These are phyloP conservation scores for Sebastes flavidus DNA, from an alignment of 2,797 vertebrate genomes.

Conservation along the genomic window DNA sequence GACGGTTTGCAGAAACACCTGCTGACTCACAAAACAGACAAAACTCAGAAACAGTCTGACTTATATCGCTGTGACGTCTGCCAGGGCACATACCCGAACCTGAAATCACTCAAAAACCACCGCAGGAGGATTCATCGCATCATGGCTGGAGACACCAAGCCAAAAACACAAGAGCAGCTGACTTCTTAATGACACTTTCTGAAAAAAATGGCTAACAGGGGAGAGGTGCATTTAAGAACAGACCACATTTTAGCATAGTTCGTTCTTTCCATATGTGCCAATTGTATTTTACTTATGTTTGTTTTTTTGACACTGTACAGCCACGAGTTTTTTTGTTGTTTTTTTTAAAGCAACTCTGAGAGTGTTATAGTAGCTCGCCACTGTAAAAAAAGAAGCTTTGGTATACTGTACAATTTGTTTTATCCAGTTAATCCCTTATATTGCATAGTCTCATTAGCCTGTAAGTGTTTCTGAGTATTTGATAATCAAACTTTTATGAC, in stretches of 20 bases:
- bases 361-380: conserved; percentile 13
- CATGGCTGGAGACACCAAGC: conserved; percentile 61
- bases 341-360: not conserved
- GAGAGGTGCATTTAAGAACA: not conserved
- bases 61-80: conserved; percentile 77
- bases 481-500: conserved; percentile 40
- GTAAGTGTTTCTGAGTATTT: conserved; percentile 55
- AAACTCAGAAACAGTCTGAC: conserved; percentile 77
- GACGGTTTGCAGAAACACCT: conserved; percentile 83
- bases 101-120: conserved; percentile 82
- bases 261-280: conserved; percentile 1
- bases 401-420: conserved; percentile 31
- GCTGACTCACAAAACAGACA: conserved; percentile 65
- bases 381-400: not conserved
- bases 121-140: conserved; percentile 79
- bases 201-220: not conserved
- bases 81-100: conserved; percentile 75
- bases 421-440: not conserved
- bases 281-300: not conserved
- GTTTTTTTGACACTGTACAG: conserved; percentile 38
- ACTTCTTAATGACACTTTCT: conserved; percentile 19
- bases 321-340: not conserved
- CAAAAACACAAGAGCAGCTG: conserved; percentile 44
- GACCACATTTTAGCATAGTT: not conserved
- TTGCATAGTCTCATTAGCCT: conserved; percentile 37